Evolutionary conservation across 2,888 invertebrate genomes (phyloP), one percentile per base, ranked within the genome.

Genomic region (Strigamia maritima): DNA sequence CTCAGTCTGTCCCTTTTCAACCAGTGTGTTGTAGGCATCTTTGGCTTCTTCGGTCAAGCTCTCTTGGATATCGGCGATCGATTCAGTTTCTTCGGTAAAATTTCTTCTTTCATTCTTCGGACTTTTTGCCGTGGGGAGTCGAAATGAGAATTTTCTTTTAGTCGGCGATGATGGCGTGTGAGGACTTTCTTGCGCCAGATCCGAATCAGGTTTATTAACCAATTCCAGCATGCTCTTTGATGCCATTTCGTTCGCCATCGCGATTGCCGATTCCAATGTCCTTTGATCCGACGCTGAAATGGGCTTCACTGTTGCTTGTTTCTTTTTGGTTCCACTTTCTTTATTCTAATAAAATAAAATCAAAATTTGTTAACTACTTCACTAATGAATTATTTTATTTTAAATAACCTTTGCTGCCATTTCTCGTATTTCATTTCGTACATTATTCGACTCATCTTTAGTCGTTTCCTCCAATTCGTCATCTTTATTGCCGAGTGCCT

Each of bases 271-370:
- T 83, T 97, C 94, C 80, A 98, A 88, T 10, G 94, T 94, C 86
- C 92, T 94, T 85, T 95, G 92, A 84, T 97, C 97, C 81, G 95
- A 92, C 0, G 95, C 93, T 14, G 97, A 97, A 87, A 98, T 96
- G 2, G 93, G 94, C 86, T 97, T 97, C 84, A 97, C 87, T 83
- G 89, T 89, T 79, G 89, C 88, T 85, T 89, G 89, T 83, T 89
- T 89, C 84, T 89, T 89, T 83, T 88, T 89, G 80, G 60, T 24
- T 19, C 35, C 40, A 35, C 65, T 40, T 35, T 78, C 78, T 65
- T 77, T 77, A 16, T 28, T 40, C 65, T 60, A 65, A 31, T 65
- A 65, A 12, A 26, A 60, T 26, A 60, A 65, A 28, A 12, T 14
- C 14, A 54, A 54, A 26, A 26, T 31, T 74, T 74, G 7, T 26